Percentiles rank a stretch among this genome's conserved stretches.
These are phyloP conservation scores for Portevinia maculata DNA, from an alignment of 2,888 invertebrate species.

Conservation along the genomic window DNA sequence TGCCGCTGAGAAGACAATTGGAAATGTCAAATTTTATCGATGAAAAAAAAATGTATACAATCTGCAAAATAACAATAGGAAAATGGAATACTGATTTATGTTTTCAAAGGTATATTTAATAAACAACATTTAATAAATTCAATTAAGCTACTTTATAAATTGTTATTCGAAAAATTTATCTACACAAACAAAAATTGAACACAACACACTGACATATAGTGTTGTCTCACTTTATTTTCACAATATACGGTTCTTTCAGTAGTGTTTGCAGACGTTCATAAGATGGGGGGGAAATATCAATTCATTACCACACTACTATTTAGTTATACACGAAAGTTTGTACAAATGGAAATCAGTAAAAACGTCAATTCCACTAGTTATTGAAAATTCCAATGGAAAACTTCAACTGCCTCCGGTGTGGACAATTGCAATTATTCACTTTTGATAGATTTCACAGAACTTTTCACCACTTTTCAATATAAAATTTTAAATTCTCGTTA, in stretches of 20 bases:
- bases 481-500: constrained; percentile 79
- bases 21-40: constrained; percentile 26
- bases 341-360: constrained; percentile 56
- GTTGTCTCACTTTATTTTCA: constrained; percentile 52
- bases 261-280: constrained; percentile 42
- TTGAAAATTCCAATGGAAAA: constrained; percentile 51
- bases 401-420: constrained; percentile 77
- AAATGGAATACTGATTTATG: not conserved
- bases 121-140: constrained; percentile 29
- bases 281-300: constrained; percentile 60
- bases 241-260: constrained; percentile 36
- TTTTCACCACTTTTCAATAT: constrained; percentile 79
- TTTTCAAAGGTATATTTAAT: not conserved
- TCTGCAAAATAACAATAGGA: constrained; percentile 9
- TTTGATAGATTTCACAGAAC: constrained; percentile 78
- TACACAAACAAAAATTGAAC: constrained; percentile 6
- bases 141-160: constrained; percentile 5
- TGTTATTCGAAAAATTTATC: constrained; percentile 13
- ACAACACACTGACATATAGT: constrained; percentile 15
- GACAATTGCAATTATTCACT: constrained; percentile 76
- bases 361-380: constrained; percentile 38
- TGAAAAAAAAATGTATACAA: constrained; percentile 9
- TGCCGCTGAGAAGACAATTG: not conserved
- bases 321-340: constrained; percentile 66
- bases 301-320: constrained; percentile 68